Percentiles rank a stretch among this genome's conserved stretches.
Evolutionary conservation across 64 coral and sea anemone genomes (phyloP).

Genomic region (Stichodactyla mertensii): DNA sequence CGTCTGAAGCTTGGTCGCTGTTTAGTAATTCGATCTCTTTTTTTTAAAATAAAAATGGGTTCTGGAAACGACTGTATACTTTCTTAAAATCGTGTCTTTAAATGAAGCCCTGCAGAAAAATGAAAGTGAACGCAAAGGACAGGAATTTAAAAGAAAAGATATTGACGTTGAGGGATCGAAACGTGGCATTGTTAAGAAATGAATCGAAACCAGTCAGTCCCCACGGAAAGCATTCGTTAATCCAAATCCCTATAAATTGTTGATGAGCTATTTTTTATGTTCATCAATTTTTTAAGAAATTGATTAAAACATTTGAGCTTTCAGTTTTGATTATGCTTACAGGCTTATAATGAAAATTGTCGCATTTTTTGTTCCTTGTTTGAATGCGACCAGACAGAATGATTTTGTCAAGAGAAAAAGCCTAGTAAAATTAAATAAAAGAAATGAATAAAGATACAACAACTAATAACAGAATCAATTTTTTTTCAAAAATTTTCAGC

Average conservation of each 20-base stretch:
- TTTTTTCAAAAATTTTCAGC: no score
- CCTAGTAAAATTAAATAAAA: background rate
- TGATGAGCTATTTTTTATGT: background rate
- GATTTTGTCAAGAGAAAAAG: background rate
- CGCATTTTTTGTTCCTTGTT: background rate
- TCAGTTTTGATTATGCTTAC: background rate
- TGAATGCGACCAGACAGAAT: background rate
- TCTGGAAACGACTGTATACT: no score
- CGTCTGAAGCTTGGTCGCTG: no score
- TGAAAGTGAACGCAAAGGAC: no score
- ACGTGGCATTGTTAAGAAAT: background rate
- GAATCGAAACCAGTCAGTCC: background rate
- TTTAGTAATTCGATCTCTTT: no score
- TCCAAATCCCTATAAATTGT: background rate
- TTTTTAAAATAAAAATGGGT: no score
- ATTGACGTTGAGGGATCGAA: background rate
- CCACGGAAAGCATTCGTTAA: background rate
- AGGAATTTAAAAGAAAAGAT: background rate
- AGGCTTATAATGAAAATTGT: background rate
- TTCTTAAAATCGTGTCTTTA: no score
- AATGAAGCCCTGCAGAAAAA: no score
- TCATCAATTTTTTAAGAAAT: background rate
- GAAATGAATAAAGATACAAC: background rate
- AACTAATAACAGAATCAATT: background rate
- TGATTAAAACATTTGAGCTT: background rate